phyloP scores from a whole-genome alignment of 2,888 invertebrate species.

The Blomia tropicalis region DNA sequence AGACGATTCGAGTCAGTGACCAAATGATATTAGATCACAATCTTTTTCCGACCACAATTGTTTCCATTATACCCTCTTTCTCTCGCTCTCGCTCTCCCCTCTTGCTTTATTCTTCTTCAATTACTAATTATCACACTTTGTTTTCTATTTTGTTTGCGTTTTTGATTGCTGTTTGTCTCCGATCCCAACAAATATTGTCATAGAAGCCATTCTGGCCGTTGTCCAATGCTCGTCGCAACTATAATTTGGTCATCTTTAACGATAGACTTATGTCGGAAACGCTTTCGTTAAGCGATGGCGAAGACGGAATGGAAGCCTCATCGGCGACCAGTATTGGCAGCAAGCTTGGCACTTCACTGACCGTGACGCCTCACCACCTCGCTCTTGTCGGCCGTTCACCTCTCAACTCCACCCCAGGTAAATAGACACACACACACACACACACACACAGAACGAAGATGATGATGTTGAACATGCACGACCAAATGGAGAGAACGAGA shows the following conservation, averaged over 20 bases:
- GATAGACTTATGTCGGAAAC: slow-evolving; percentile 23
- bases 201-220: slow-evolving; percentile 15
- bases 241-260: slow-evolving; percentile 16
- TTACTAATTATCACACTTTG: too few species aligned
- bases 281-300: slow-evolving; percentile 3
- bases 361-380: slow-evolving; percentile 13
- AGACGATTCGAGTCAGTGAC: too few species aligned
- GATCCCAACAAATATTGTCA: too few species aligned
- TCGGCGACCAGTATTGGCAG: not conserved
- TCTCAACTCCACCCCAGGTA: slow-evolving; percentile 11
- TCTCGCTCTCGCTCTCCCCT: too few species aligned
- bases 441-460: not conserved
- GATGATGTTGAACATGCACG: too few species aligned
- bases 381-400: slow-evolving; percentile 12
- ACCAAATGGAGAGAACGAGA: too few species aligned
- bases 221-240: not conserved
- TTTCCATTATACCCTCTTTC: too few species aligned
- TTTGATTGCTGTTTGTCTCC: too few species aligned
- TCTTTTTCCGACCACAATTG: too few species aligned
- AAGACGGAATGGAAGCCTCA: not conserved
- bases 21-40: too few species aligned
- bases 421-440: not conserved
- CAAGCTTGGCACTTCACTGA: slow-evolving; percentile 4
- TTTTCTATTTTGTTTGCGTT: too few species aligned
- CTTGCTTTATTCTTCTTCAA: too few species aligned